A percentile compares a stretch with the other conserved stretches of the same genome.
Evolutionary conservation across 2,113 vertebrate species (phyloP).

Genomic region (Sebastes schlegelii): DNA sequence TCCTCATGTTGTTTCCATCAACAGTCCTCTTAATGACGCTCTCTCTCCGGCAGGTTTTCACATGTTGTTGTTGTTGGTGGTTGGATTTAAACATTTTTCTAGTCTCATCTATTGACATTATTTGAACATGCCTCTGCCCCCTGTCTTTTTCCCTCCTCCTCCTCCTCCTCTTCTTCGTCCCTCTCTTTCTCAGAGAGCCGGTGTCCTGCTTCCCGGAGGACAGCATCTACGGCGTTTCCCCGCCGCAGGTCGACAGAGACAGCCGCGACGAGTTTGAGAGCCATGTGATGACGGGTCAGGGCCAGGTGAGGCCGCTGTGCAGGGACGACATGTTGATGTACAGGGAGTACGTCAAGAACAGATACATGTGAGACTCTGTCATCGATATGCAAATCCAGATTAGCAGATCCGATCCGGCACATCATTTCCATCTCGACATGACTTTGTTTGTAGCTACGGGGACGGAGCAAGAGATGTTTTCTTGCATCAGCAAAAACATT

Average conservation of each 20-base stretch:
- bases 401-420: background rate
- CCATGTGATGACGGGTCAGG: conserved; percentile 88
- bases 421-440: background rate
- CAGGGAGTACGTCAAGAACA: conserved; percentile 93
- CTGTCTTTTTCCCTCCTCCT: background rate
- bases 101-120: background rate
- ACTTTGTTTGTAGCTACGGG: background rate
- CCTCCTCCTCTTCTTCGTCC: too few relatives aligned
- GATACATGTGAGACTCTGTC: conserved; percentile 87
- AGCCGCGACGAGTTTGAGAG: conserved; percentile 90
- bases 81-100: conserved; percentile 10
- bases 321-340: conserved; percentile 91
- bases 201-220: conserved; percentile 91
- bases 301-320: conserved; percentile 87
- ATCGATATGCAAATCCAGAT: background rate
- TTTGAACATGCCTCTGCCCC: background rate
- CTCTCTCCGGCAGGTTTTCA: conserved; percentile 6
- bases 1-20: conserved; percentile 32
- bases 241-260: conserved; percentile 86
- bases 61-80: background rate
- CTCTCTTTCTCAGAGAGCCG: conserved; percentile 80
- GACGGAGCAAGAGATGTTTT: background rate
- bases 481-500: background rate
- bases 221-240: conserved; percentile 89
- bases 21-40: conserved; percentile 5